phyloP scores from a whole-genome alignment of 2,797 vertebrate genomes.

The Coracias cyanogaster region DNA sequence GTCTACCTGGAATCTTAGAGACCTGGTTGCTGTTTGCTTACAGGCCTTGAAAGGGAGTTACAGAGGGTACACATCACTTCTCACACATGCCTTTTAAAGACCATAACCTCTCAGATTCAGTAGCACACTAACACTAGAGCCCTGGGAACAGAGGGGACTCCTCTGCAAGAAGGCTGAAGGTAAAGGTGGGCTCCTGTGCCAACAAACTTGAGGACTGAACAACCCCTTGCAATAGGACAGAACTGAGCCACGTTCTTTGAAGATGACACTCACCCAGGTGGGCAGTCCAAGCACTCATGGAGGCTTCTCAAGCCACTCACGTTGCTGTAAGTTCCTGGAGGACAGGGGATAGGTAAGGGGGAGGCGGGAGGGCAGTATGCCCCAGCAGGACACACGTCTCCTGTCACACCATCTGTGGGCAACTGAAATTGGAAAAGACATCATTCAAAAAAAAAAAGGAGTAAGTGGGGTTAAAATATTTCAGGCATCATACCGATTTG shows the following conservation, averaged over 20 bases:
- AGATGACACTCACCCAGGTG: slow-evolving; percentile 82
- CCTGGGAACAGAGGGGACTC: background rate
- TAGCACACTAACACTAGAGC: background rate
- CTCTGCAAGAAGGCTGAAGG: background rate
- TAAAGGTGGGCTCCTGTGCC: background rate
- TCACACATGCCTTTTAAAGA: background rate
- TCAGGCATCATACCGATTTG: background rate
- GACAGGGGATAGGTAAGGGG: slow-evolving; percentile 83
- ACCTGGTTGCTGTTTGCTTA: background rate
- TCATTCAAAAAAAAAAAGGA: background rate
- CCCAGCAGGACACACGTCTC: slow-evolving; percentile 83
- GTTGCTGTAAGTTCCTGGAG: slow-evolving; percentile 87
- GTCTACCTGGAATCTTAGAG: background rate
- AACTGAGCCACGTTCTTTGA: background rate
- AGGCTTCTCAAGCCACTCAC: slow-evolving; percentile 77
- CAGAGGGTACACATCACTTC: background rate
- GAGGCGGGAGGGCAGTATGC: slow-evolving; percentile 82
- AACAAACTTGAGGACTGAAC: background rate
- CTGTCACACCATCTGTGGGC: slow-evolving; percentile 83
- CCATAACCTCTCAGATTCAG: background rate
- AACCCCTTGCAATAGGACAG: background rate
- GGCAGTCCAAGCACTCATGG: slow-evolving; percentile 85
- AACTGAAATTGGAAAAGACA: slow-evolving; percentile 67
- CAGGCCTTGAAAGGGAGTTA: background rate
- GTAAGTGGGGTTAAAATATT: background rate